phyloP scores from a whole-genome alignment of 1,140 invertebrate species.

The Harlomillsia oculata region DNA sequence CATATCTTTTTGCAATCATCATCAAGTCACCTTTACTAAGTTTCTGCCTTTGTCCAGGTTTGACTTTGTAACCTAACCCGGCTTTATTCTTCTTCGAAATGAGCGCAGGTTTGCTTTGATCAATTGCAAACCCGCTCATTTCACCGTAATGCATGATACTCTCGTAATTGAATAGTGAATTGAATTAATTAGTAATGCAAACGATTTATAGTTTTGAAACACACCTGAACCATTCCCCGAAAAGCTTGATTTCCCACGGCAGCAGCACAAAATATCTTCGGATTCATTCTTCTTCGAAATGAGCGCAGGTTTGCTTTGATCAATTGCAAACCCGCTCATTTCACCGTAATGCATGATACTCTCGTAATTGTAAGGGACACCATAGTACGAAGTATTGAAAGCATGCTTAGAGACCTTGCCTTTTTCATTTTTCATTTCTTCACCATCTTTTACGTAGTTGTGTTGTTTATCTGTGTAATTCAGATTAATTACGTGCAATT shows the following conservation, averaged over 20 bases:
- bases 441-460: too few species aligned
- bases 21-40: conserved; percentile 1
- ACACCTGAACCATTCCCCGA: too few species aligned
- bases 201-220: too few species aligned
- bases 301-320: not conserved
- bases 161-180: too few species aligned
- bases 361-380: conserved; percentile 7
- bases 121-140: not conserved
- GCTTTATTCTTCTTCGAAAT: not conserved
- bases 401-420: too few species aligned
- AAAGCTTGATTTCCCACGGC: too few species aligned
- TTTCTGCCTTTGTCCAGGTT: conserved; percentile 1
- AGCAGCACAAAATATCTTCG: too few species aligned
- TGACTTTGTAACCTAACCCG: not conserved
- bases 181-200: too few species aligned
- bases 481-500: too few species aligned
- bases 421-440: too few species aligned
- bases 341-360: conserved; percentile 5
- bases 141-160: not conserved
- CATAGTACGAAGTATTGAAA: conserved; percentile 1
- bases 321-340: not conserved
- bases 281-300: not conserved
- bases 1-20: not conserved
- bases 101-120: not conserved
- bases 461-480: too few species aligned